Base-by-base conservation (phyloP, 2,113 vertebrate species). In the Trichechus manatus region DNA sequence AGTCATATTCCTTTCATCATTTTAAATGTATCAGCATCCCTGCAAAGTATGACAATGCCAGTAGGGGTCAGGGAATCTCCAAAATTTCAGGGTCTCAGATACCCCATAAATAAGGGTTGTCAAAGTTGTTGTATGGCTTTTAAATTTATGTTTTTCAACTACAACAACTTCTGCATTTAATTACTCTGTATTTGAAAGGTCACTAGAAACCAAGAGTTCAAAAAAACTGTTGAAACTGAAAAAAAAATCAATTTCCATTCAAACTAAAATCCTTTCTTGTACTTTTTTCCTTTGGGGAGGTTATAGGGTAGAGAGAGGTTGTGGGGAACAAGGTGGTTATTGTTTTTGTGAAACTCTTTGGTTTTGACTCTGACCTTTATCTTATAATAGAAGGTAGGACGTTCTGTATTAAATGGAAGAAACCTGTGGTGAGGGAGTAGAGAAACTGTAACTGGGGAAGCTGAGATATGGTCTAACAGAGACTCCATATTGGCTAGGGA, bases 281-380 rank as follows among this genome's bases (percentile, higher is more conserved):
- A 87, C 89, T 93, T 91, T 97, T 94, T 56, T 87, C 92, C 66
- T 96, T 96, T 97, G 91, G 77, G 89, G 81, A 96, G 87, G 96
- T 92, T 92, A 92, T 44, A 14, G n/a, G 47, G 89, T 74, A 82
- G 78, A 92, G 66, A 91, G 64, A 93, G 33, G 39, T 90, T 93
- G 68, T 97, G 96, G 81, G 72, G 97, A 97, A 75, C 93, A 90
- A 95, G 81, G 53, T 84, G 10, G 66, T 95, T 90, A 98, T 89
- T 98, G 98, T 98, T 98, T 98, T 98, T 98, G 89, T 97, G 98
- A 98, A 98, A 98, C 97, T 97, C n/a, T 89, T 92, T 89, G 96
- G 92, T 96, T 97, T 97, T 97, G 91, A 96, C 97, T 97, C 42
- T 98, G 98, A 98, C 97, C 97, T 98, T 98, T 98, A 98, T 84